These are phyloP conservation scores for Limnephilus auricula DNA, from an alignment of 2,888 invertebrate genomes.

Conservation along the genomic window DNA sequence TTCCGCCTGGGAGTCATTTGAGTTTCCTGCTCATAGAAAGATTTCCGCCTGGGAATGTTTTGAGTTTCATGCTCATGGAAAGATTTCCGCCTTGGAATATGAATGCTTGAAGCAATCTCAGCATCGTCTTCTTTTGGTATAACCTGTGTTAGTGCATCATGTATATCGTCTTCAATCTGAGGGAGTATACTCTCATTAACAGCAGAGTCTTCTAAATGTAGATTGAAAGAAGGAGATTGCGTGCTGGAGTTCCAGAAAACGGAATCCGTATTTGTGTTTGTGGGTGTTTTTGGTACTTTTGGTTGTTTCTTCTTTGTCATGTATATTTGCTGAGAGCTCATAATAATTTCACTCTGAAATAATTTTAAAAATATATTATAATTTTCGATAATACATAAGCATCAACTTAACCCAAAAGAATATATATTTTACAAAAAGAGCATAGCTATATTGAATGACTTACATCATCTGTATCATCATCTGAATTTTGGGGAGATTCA, in stretches of 20 bases:
- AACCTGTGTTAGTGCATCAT: slow-evolving; percentile 24
- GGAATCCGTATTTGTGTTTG: background rate
- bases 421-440: background rate
- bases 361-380: background rate
- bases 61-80: background rate
- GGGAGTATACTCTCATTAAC: background rate
- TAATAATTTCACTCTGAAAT: slow-evolving; percentile 30
- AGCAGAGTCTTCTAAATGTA: slow-evolving; percentile 21
- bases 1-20: background rate
- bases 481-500: slow-evolving; percentile 26
- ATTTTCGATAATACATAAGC: background rate
- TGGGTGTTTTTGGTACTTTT: background rate
- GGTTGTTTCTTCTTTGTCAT: background rate
- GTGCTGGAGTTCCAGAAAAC: slow-evolving; percentile 23
- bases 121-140: background rate
- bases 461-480: slow-evolving; percentile 31
- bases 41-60: background rate
- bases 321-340: background rate
- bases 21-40: background rate
- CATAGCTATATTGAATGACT: background rate
- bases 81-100: background rate
- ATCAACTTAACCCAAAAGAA: background rate
- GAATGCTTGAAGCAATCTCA: background rate
- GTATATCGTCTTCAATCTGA: slow-evolving; percentile 5
- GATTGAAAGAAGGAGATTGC: slow-evolving; percentile 10